Conservation (phyloP, 2,888 invertebrate species). For the Drosophila subquinaria region DNA sequence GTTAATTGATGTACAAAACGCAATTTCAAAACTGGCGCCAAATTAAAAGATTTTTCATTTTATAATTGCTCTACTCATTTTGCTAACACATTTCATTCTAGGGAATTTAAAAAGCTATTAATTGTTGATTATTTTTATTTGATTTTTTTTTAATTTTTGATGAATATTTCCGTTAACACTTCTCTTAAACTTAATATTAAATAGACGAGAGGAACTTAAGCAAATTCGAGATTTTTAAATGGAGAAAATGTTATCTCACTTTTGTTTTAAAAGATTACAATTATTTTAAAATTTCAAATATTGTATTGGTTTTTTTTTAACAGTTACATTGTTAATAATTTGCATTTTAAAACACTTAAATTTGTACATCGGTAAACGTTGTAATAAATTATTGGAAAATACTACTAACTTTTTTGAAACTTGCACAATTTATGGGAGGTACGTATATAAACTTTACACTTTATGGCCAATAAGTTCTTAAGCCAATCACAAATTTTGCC, state of each 20-base stretch:
- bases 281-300: not conserved
- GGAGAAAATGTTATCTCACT: not conserved
- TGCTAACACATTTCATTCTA: constrained; percentile 8
- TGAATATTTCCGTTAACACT: constrained; percentile 10
- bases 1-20: constrained; percentile 33
- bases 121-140: not conserved
- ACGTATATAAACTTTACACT: constrained; percentile 27
- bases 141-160: not conserved
- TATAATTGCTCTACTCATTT: constrained; percentile 20
- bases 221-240: not conserved
- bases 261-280: not conserved
- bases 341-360: constrained; percentile 2
- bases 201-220: not conserved
- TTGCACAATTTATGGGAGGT: constrained; percentile 32
- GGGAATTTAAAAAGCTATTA: not conserved
- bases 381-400: constrained; percentile 12
- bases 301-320: not conserved
- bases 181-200: not conserved
- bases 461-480: constrained; percentile 32
- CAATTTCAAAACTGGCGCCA: constrained; percentile 9
- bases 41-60: constrained; percentile 1
- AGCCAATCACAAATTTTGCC: constrained; percentile 20
- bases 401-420: constrained; percentile 56
- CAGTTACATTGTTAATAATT: not conserved
- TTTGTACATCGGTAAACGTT: not conserved